These are phyloP conservation scores for Drosophila sechellia DNA, from an alignment of 1,140 invertebrate species.

Conservation along the genomic window DNA sequence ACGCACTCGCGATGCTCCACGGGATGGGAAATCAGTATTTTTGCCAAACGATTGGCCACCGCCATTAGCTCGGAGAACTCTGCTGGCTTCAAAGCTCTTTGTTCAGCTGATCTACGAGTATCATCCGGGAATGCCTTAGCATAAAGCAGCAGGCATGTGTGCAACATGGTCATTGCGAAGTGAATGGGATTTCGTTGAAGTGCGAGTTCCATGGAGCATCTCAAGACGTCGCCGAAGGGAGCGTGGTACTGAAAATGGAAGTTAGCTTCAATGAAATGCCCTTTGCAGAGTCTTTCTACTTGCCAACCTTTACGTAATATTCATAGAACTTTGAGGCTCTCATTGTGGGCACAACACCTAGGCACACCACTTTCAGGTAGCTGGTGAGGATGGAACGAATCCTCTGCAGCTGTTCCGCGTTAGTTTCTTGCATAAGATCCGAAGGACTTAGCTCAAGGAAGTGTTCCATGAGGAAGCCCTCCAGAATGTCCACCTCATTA, in stretches of 20 bases:
- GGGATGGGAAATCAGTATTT: conserved; percentile 18
- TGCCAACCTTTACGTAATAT: conserved; percentile 44
- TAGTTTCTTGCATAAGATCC: background rate
- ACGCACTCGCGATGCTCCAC: conserved; percentile 27
- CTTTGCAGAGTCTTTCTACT: too few species aligned
- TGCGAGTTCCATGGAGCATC: conserved; percentile 38
- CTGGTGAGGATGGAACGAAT: conserved; percentile 33
- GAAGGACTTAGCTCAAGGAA: conserved; percentile 4
- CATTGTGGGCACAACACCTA: conserved; percentile 59
- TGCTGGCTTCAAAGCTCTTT: background rate
- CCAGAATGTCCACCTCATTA: conserved; percentile 36
- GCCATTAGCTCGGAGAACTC: conserved; percentile 35
- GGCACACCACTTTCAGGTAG: conserved; percentile 54
- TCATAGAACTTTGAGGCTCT: conserved; percentile 29
- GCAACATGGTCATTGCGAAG: conserved; percentile 63
- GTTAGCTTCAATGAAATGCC: background rate
- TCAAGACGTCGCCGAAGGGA: conserved; percentile 51
- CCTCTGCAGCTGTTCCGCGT: conserved; percentile 2
- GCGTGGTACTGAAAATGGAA: conserved; percentile 11
- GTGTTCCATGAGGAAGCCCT: conserved; percentile 19
- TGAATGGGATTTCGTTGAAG: conserved; percentile 37
- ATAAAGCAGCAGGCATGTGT: conserved; percentile 42
- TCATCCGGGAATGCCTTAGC: conserved; percentile 2
- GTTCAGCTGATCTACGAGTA: background rate
- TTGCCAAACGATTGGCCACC: conserved; percentile 30